Percentiles rank a stretch among this genome's conserved stretches.
These are phyloP conservation scores for Rhorus exstirpatorius DNA, from an alignment of 2,888 invertebrate genomes.

Conservation along the genomic window DNA sequence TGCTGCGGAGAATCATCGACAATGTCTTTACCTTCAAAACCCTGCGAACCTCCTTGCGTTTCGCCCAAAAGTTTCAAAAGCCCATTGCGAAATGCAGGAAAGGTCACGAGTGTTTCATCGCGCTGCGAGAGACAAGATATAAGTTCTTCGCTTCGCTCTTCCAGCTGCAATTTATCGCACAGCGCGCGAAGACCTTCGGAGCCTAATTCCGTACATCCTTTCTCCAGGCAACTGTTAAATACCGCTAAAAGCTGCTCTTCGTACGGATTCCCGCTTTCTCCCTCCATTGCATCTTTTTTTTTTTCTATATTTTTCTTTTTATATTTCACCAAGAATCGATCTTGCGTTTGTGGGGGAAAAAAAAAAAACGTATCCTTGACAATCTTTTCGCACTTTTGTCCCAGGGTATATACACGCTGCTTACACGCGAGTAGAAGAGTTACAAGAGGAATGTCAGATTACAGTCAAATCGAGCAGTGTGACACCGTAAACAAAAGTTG, in stretches of 20 bases:
- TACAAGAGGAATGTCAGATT: conserved; percentile 35
- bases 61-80: conserved; percentile 90
- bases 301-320: neutral
- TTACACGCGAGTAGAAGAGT: neutral
- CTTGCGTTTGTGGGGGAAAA: neutral
- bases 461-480: conserved; percentile 47
- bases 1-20: neutral
- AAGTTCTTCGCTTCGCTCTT: conserved; percentile 89
- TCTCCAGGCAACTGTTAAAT: conserved; percentile 92
- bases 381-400: neutral
- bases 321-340: neutral
- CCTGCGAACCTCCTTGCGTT: conserved; percentile 76
- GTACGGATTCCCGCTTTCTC: conserved; percentile 89
- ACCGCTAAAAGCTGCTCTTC: conserved; percentile 93
- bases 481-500: conserved; percentile 57
- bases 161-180: conserved; percentile 92
- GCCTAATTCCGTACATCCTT: conserved; percentile 90
- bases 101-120: conserved; percentile 87
- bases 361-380: neutral
- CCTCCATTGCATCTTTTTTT: conserved; percentile 83
- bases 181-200: conserved; percentile 89
- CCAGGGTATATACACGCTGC: no score
- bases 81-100: conserved; percentile 92
- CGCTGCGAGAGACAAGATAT: conserved; percentile 73
- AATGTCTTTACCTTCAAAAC: conserved; percentile 41